Evolutionary conservation across 2,113 vertebrate species (phyloP).

Genomic region (Psittacula cyanocephala): DNA sequence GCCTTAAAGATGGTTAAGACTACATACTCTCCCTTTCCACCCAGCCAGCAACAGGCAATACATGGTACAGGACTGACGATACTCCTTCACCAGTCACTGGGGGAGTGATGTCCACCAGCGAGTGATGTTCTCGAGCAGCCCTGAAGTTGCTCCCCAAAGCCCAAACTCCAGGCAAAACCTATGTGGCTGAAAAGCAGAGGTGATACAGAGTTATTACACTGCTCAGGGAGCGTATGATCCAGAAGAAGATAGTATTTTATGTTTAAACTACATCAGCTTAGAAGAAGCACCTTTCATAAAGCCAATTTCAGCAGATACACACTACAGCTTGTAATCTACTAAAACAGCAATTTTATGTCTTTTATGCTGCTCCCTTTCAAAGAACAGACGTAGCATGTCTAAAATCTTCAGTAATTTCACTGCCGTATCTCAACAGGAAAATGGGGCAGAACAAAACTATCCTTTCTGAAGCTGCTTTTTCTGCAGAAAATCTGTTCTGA

Average conservation of each 20-base stretch:
- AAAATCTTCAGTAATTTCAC: conserved; percentile 22
- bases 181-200: background rate
- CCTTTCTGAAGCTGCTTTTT: background rate
- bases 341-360: conserved; percentile 12
- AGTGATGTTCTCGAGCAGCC: background rate
- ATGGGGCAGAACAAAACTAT: background rate
- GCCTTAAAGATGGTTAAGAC: background rate
- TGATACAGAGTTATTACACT: background rate
- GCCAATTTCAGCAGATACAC: background rate
- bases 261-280: background rate
- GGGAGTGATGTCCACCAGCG: background rate
- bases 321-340: background rate
- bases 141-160: background rate
- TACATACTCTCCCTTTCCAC: background rate
- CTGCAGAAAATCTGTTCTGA: background rate
- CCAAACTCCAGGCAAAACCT: background rate
- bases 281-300: background rate
- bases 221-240: background rate
- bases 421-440: conserved; percentile 1
- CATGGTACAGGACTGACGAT: background rate
- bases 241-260: background rate
- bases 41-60: background rate
- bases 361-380: background rate
- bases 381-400: background rate
- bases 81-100: background rate